A percentile compares a stretch with the other conserved stretches of the same genome.
These are phyloP conservation scores for Drosophila bocqueti DNA, from an alignment of 1,140 invertebrate genomes.

Conservation along the genomic window DNA sequence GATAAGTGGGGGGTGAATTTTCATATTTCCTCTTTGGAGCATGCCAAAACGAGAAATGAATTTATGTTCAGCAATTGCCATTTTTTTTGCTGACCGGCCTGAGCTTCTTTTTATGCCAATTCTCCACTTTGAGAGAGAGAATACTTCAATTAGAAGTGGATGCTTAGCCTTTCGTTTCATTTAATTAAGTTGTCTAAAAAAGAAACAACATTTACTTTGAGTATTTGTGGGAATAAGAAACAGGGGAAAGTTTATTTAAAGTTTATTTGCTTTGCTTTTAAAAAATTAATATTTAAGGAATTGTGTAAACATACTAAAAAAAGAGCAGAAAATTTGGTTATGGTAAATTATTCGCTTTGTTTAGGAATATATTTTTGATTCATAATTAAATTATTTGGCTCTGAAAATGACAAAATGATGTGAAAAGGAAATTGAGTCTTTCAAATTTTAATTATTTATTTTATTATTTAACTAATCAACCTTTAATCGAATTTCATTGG, in stretches of 20 bases:
- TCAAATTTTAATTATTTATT: background rate
- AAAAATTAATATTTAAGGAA: background rate
- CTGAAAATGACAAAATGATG: background rate
- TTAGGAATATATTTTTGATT: background rate
- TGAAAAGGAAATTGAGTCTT: background rate
- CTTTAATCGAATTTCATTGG: background rate
- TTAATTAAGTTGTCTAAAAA: slow-evolving; percentile 26
- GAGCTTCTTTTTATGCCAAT: slow-evolving; percentile 18
- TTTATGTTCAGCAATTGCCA: slow-evolving; percentile 30
- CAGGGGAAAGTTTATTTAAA: background rate
- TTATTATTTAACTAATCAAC: background rate
- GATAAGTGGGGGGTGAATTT: slow-evolving; percentile 43
- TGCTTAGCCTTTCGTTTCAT: slow-evolving; percentile 30
- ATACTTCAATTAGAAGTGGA: slow-evolving; percentile 33
- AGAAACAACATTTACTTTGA: background rate
- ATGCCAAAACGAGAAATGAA: slow-evolving; percentile 23
- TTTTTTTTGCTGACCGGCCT: slow-evolving; percentile 11
- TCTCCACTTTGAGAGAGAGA: background rate
- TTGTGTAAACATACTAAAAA: no score
- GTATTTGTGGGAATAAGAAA: background rate
- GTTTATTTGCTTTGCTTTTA: background rate
- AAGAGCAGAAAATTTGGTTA: rapidly evolving
- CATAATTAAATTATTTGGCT: background rate
- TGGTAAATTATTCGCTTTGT: background rate
- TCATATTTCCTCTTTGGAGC: slow-evolving; percentile 45